Base-by-base conservation (phyloP, 2,113 vertebrate species). In the Heptranchias perlo region DNA sequence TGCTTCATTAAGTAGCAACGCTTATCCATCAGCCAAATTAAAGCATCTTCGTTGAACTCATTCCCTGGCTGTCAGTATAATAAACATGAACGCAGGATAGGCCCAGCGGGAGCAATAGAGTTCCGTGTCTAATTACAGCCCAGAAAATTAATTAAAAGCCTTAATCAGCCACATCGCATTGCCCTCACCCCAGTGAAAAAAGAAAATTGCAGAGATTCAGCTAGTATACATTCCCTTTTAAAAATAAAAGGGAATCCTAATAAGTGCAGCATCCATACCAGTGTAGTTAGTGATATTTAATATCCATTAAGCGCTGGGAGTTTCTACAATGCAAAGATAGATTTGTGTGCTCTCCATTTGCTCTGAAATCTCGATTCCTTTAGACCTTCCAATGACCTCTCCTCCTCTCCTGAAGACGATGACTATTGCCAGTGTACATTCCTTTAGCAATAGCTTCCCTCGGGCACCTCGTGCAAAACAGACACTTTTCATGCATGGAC, bases 141-240 rank as follows among this genome's bases (percentile, higher is more conserved):
- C 21, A 31, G 94, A 95, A 95, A 95, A 95, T 95, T 95, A 95
- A 95, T 95, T 95, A 95, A 69, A 95, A 69, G 94, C 25, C 52
- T 95, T 95, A 69, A 95, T 95, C 92, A 47, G 92, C 39, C 64
- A 73, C 44, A 69, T 3, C 1, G 94, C 65, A 69, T 49, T 65
- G 21, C 58, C 35, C 58, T 94, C 47, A 47, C 21, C 7, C 61
- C 8, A 65, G 61, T 94, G 92, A 47, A 94, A 91, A 91, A 65
- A 44, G 39, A 65, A 47, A 2, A 31, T 94, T 93, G 39, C 62
- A 47, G 61, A 23, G 39, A 62, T 65, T 47, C 64, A 95, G 64
- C 47, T 73, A 62, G 94, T 47, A 73, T 69, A 18, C 44, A 95
- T 35, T 95, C 67, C 35, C 8, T 67, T 94, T 44, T 65, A 23